Evolutionary conservation across 1,140 invertebrate species (phyloP), one percentile per base, ranked within the genome.

Genomic region (Saccostrea echinata): DNA sequence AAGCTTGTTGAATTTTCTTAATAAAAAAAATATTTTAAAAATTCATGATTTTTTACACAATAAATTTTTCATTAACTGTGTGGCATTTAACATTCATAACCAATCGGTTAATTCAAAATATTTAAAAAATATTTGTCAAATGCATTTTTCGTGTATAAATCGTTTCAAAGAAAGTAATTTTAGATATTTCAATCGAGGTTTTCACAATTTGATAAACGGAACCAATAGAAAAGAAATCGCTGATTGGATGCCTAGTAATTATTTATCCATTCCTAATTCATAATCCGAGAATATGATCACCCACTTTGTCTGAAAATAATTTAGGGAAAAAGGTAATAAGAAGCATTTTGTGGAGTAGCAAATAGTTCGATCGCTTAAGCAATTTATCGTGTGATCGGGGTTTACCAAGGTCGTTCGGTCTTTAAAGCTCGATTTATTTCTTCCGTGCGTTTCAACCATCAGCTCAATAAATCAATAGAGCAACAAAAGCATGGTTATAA

Each of bases 351-450:
- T 30, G 12, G 27, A 12, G 27, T 33, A 27, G 68, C 27, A 30
- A 33, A 33, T 76, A 13, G 27, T 27, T 76, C 68, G 68, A 76
- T 76, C 68, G 68, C 27, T 76, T 33, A 76, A 33, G 68, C 68
- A 76, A 76, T 76, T 76, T 76, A 76, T 76, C 68, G 68, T 33
- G 30, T 30, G 68, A 76, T 76, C 68, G 68, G 68, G 68, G 68
- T 76, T 76, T 76, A 76, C 68, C 68, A 76, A 76, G 68, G 68
- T 76, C 68, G 27, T 76, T 76, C 13, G 68, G 68, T 76, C 68
- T 76, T 76, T 76, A 76, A 76, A 76, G 68, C 68, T 76, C 68
- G 68, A 76, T 76, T 76, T 76, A 76, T 76, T 76, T 76, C 68
- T 76, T 76, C 68, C 68, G 68, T 76, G 68, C 68, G 24, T 76